Evolutionary conservation across 2,113 vertebrate genomes (phyloP).

Genomic region (Andinoacara biseriatus): DNA sequence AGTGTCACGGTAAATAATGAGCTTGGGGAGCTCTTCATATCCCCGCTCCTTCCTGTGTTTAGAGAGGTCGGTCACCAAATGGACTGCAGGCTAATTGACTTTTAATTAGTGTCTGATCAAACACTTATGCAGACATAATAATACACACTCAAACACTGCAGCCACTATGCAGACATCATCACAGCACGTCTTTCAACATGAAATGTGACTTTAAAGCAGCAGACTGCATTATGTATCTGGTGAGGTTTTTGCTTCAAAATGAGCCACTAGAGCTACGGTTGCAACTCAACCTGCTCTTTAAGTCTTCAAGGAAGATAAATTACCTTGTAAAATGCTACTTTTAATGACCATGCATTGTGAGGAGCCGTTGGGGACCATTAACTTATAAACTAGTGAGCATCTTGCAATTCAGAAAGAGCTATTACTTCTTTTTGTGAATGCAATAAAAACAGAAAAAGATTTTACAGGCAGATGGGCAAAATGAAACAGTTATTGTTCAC

Average conservation of each 20-base stretch:
- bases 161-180: constrained; percentile 6
- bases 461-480: not conserved
- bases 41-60: constrained; percentile 58
- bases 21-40: constrained; percentile 54
- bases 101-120: constrained; percentile 77
- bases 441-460: not conserved
- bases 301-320: not conserved
- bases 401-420: not conserved
- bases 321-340: not conserved
- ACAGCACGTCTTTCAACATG: constrained; percentile 45
- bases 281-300: not conserved
- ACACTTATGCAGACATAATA: constrained; percentile 29
- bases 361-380: not conserved
- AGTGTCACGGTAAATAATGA: constrained; percentile 68
- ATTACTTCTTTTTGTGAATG: not conserved
- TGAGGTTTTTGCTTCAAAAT: not conserved
- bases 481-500: not conserved
- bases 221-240: not conserved
- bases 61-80: constrained; percentile 62
- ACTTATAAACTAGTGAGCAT: not conserved
- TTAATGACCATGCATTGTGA: not conserved
- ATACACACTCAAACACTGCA: constrained; percentile 18
- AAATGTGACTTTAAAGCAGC: not conserved
- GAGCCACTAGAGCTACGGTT: too few relatives aligned
- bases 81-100: constrained; percentile 74